phyloP scores from a whole-genome alignment of 2,113 vertebrate species.

The Rhinoderma darwinii region DNA sequence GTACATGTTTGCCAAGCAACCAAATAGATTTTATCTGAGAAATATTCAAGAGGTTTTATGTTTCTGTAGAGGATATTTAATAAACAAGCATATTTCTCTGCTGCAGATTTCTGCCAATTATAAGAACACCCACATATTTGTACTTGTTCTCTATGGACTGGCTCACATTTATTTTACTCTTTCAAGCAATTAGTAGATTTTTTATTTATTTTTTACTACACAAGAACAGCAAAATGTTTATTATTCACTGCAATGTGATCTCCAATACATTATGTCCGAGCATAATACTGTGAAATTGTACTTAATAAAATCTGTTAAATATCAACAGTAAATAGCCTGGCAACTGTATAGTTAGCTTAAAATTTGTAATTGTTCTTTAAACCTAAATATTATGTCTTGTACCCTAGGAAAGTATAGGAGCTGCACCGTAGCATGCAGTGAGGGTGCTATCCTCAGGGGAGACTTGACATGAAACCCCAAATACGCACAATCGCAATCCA shows the following conservation, averaged over 20 bases:
- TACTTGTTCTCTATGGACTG: conserved; percentile 20
- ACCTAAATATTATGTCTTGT: too few species aligned
- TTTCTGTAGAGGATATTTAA: neutral
- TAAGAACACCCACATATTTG: conserved; percentile 36
- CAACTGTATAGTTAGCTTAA: too few species aligned
- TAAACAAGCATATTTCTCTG: neutral
- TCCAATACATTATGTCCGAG: neutral
- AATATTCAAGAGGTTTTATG: neutral
- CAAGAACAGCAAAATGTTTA: conserved; percentile 17
- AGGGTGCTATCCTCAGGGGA: too few species aligned
- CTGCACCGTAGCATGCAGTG: too few species aligned
- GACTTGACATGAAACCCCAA: too few species aligned
- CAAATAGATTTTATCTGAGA: too few species aligned
- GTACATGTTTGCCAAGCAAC: too few species aligned
- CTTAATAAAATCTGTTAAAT: neutral
- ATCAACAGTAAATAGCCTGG: neutral
- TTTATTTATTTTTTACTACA: too few species aligned
- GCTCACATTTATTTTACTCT: conserved; percentile 7
- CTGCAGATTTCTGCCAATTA: conserved; percentile 19
- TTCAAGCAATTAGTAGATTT: neutral
- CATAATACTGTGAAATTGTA: neutral
- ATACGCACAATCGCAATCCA: too few species aligned
- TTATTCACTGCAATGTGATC: neutral
- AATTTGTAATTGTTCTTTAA: too few species aligned
- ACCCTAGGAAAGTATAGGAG: too few species aligned